These are phyloP conservation scores for Pachypanchax playfairii DNA, from an alignment of 2,113 vertebrate genomes.

Conservation along the genomic window DNA sequence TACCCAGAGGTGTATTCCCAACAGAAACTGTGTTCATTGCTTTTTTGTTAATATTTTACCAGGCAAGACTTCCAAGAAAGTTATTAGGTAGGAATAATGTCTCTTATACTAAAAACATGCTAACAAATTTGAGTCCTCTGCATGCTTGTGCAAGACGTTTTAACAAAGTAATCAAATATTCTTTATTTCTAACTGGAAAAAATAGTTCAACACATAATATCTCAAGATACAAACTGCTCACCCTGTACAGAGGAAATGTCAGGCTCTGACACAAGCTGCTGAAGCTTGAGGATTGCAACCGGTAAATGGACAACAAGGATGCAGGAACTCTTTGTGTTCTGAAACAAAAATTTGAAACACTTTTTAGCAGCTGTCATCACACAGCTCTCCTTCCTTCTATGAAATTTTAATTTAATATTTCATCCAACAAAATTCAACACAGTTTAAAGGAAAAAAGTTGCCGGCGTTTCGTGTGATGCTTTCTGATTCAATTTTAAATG, in stretches of 20 bases:
- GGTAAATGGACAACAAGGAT: constrained; percentile 78
- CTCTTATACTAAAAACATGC: too few relatives aligned
- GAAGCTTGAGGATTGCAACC: constrained; percentile 64
- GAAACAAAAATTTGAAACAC: constrained; percentile 2
- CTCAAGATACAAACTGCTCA: constrained; percentile 43
- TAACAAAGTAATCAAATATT: too few relatives aligned
- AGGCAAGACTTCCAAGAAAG: too few relatives aligned
- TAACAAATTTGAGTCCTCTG: too few relatives aligned
- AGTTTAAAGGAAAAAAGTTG: neutral
- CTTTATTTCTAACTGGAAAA: too few relatives aligned
- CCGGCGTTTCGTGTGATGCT: neutral
- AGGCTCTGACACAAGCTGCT: constrained; percentile 67
- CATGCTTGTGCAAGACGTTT: too few relatives aligned
- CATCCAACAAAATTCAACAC: neutral
- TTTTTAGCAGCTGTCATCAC: neutral
- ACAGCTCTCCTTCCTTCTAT: neutral
- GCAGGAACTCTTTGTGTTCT: constrained; percentile 69
- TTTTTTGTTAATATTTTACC: too few relatives aligned
- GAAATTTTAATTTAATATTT: neutral
- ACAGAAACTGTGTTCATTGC: too few relatives aligned
- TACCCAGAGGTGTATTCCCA: too few relatives aligned
- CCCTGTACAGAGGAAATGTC: constrained; percentile 77
- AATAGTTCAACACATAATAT: too few relatives aligned
- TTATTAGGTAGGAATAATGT: too few relatives aligned
- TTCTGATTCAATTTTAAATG: neutral